Evolutionary conservation across 2,113 vertebrate species (phyloP), one percentile per base, ranked within the genome.

Genomic region (Megaceryle torquata): DNA sequence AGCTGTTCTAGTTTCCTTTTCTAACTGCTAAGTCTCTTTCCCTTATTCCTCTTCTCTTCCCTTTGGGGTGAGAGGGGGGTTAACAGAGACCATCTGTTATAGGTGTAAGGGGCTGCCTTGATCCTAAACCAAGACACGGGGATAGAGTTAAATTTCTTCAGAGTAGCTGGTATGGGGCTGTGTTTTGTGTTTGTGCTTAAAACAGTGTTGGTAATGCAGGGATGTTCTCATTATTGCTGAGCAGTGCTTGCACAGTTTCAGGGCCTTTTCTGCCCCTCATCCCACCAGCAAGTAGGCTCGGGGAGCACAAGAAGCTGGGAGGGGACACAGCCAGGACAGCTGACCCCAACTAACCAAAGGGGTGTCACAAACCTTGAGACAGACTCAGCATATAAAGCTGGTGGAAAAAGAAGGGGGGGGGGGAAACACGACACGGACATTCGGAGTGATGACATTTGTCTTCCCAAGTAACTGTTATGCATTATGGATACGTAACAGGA

Each of bases 381-480:
- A 7, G 3, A 8, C 13, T 12, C 15, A 64, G 41, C 28, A 50
- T 18, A 12, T 13, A 76, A 60, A 77, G 10, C 14, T 46, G 43
- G 11, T 13, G 35, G 33, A 80, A 70, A 37, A 5, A 59, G 35
- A 4, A 68, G 39, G 35, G 41, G n/a, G 24, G 5, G 3, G 15
- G 18, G 15, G n/a, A n/a, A n/a, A n/a, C n/a, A n/a, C n/a, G n/a
- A n/a, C n/a, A 9, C 37, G 37, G 20, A 43, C 4, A 3, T 43
- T 56, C 7, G 10, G n/a, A 39, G 41, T n/a, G 6, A 44, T 1
- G 3, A 28, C 1, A 2, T 64, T 71, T 13, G 12, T 48, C n/a
- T 46, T 56, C n/a, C 57, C 41, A 48, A 57, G 57, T 64, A 39
- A 48, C 50, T 0, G 0, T 56, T n/a, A n/a, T 0, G 0, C 0